Percentiles rank a stretch among this genome's conserved stretches.
Conservation (phyloP, 2,113 vertebrate genomes). For the Ranitomeya imitator region DNA sequence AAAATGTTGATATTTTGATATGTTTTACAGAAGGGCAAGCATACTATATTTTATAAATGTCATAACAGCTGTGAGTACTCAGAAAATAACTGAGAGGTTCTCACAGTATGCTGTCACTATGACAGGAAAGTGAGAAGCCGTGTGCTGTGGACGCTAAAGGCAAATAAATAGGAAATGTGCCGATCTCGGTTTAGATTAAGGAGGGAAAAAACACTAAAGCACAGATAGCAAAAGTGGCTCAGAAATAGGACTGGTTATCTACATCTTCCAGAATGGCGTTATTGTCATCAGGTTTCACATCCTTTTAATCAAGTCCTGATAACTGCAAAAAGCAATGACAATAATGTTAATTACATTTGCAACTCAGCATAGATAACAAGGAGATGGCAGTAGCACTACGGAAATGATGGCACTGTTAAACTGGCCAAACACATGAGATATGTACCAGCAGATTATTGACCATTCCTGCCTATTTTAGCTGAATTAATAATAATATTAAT, state of each 20-base stretch:
- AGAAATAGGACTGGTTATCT: not conserved
- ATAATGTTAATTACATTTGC: not conserved
- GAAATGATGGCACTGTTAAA: not conserved
- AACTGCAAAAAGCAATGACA: not conserved
- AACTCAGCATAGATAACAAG: not conserved
- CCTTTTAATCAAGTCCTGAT: not conserved
- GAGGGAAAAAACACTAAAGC: not conserved
- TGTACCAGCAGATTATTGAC: no score
- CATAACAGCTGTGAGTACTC: not conserved
- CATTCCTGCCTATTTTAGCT: no score
- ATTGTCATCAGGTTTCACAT: not conserved
- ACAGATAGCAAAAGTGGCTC: not conserved
- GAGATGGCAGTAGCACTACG: not conserved
- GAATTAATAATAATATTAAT: no score
- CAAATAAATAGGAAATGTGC: not conserved
- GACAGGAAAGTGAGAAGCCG: constrained; percentile 4
- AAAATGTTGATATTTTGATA: constrained; percentile 21
- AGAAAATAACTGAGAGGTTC: not conserved
- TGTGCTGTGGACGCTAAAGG: not conserved
- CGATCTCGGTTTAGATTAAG: not conserved
- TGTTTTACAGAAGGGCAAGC: not conserved
- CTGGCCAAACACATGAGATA: no score
- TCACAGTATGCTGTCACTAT: not conserved
- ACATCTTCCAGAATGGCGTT: no score
- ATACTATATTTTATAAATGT: constrained; percentile 8